Conservation (phyloP, 2,113 vertebrate genomes). For the Bufo gargarizans region DNA sequence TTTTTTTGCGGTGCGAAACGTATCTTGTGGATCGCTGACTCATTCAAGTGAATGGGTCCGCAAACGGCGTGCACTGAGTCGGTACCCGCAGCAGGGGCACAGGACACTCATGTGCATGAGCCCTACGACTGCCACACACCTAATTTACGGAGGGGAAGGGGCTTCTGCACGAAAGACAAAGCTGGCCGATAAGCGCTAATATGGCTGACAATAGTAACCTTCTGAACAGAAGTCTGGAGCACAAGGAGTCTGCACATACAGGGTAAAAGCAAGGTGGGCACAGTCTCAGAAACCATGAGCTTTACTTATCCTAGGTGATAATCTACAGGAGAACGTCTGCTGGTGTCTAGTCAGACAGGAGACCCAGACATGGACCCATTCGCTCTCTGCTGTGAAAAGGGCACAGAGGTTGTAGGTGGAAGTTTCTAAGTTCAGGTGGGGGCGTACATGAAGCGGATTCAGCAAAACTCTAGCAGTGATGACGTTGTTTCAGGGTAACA, state of each 20-base stretch:
- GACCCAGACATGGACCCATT: background rate
- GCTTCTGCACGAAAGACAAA: background rate
- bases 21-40: no score
- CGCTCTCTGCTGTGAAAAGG: background rate
- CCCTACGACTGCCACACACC: background rate
- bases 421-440: background rate
- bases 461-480: background rate
- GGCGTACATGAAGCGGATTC: background rate
- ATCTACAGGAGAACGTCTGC: no score
- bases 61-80: no score
- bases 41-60: no score
- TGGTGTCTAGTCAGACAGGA: background rate
- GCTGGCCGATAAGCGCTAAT: background rate
- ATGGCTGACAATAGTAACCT: background rate
- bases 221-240: no score
- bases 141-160: background rate
- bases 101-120: no score
- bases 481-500: background rate
- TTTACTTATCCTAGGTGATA: no score
- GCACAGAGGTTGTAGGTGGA: conserved; percentile 13
- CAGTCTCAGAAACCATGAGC: no score
- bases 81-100: no score
- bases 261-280: no score
- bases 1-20: no score
- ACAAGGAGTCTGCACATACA: no score